These are phyloP conservation scores for Ochropacha duplaris DNA, from an alignment of 2,888 invertebrate species.

Conservation along the genomic window DNA sequence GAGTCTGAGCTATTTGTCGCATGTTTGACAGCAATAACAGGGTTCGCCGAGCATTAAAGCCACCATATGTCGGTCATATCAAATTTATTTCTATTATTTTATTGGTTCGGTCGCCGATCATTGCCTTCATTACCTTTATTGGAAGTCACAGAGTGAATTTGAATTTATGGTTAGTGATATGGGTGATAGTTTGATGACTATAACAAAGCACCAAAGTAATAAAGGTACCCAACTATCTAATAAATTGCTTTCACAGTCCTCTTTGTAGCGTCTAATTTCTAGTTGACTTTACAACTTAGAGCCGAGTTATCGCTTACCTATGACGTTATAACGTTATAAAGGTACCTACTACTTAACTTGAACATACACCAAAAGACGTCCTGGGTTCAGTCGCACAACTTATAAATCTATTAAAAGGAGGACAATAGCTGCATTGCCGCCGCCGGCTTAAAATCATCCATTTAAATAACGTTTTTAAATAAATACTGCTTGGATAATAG, in stretches of 20 bases:
- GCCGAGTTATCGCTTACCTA: no score
- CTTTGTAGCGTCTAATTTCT: slow-evolving; percentile 8
- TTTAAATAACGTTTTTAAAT: slow-evolving; percentile 83
- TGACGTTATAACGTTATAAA: slow-evolving; percentile 14
- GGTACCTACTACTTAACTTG: slow-evolving; percentile 15
- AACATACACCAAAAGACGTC: slow-evolving; percentile 42
- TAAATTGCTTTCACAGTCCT: slow-evolving; percentile 65
- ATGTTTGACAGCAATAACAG: slow-evolving; percentile 83
- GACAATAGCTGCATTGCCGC: slow-evolving; percentile 73
- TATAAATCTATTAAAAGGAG: slow-evolving; percentile 66
- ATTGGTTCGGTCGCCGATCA: slow-evolving; percentile 76
- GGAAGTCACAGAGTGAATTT: slow-evolving; percentile 78
- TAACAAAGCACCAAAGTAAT: slow-evolving; percentile 76
- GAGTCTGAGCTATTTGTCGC: slow-evolving; percentile 78
- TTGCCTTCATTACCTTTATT: slow-evolving; percentile 82
- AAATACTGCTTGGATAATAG: slow-evolving; percentile 81
- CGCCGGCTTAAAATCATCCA: slow-evolving; percentile 81
- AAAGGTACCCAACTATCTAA: slow-evolving; percentile 54
- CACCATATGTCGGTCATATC: slow-evolving; percentile 83
- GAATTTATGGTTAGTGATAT: slow-evolving; percentile 78
- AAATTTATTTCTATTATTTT: slow-evolving; percentile 83
- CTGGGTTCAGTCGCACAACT: slow-evolving; percentile 41
- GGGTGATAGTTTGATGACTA: slow-evolving; percentile 75
- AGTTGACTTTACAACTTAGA: slow-evolving; percentile 5
- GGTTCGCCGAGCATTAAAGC: slow-evolving; percentile 76